Evolutionary conservation across 2,888 invertebrate genomes (phyloP).

Genomic region (Tenthredo distinguenda): DNA sequence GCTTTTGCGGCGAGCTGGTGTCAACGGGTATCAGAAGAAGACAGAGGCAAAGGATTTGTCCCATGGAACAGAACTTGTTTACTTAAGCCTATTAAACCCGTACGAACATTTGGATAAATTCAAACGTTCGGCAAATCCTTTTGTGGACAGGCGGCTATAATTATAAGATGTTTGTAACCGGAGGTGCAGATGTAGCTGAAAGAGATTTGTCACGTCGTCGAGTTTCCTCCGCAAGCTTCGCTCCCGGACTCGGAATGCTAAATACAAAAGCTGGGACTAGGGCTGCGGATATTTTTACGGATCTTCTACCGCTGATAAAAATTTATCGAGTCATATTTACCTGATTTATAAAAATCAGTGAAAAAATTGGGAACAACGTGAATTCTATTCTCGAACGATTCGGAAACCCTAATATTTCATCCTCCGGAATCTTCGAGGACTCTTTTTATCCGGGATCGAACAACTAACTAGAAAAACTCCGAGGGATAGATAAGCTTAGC

Average conservation of each 20-base stretch:
- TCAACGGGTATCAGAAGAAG: conserved; percentile 11
- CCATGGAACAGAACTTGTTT: conserved; percentile 28
- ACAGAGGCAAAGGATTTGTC: conserved; percentile 1
- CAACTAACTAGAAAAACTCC: conserved; percentile 24
- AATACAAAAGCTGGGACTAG: not conserved
- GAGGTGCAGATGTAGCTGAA: not conserved
- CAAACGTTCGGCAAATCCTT: conserved; percentile 30
- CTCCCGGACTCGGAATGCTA: not conserved
- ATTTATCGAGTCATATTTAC: not conserved
- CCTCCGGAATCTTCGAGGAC: not conserved
- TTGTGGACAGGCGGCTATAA: not conserved
- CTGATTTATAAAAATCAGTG: not conserved
- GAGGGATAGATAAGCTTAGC: conserved; percentile 29
- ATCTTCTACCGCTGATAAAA: not conserved
- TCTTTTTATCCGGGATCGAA: not conserved
- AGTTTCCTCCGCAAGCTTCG: not conserved
- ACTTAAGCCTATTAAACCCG: conserved; percentile 39
- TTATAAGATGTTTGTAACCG: conserved; percentile 21
- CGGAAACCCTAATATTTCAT: not conserved
- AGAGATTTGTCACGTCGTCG: not conserved
- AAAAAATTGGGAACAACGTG: not conserved
- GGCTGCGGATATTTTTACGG: not conserved
- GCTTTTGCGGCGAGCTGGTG: not conserved
- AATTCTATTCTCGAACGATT: not conserved
- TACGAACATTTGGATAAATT: conserved; percentile 20